A percentile compares a stretch with the other conserved stretches of the same genome.
These are phyloP conservation scores for Eubasilissa regina DNA, from an alignment of 1,140 invertebrate genomes.

Conservation along the genomic window DNA sequence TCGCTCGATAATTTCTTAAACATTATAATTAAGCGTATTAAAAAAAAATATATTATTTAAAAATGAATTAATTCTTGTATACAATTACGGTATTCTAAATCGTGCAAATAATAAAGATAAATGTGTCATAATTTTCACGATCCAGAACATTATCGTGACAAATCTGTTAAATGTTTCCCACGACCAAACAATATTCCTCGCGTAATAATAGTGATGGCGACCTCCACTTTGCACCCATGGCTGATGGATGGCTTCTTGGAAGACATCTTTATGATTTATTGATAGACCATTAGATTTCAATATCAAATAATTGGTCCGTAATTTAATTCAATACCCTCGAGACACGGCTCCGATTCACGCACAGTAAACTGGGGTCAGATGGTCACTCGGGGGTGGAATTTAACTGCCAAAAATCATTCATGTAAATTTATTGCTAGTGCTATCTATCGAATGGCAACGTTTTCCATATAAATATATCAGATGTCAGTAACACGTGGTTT, in stretches of 20 bases:
- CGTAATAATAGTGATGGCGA: slow-evolving; percentile 1
- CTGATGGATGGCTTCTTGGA: slow-evolving; percentile 39
- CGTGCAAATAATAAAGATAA: too few relatives aligned
- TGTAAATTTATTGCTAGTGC: too few relatives aligned
- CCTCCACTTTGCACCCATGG: neutral
- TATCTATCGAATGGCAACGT: too few relatives aligned
- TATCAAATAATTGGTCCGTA: slow-evolving; percentile 47
- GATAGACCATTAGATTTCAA: slow-evolving; percentile 43
- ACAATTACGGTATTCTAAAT: too few relatives aligned
- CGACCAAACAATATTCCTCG: slow-evolving; percentile 1
- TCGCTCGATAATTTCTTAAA: too few relatives aligned
- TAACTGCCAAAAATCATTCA: neutral
- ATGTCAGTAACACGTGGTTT: too few relatives aligned
- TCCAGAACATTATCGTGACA: slow-evolving; percentile 20
- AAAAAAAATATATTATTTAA: too few relatives aligned
- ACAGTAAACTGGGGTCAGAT: neutral
- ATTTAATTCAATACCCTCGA: slow-evolving; percentile 38
- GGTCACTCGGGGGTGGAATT: neutral
- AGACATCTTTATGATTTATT: slow-evolving; percentile 46
- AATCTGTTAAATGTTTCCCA: slow-evolving; percentile 35
- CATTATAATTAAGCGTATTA: too few relatives aligned
- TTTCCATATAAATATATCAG: too few relatives aligned
- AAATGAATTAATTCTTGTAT: too few relatives aligned
- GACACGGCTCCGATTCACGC: slow-evolving; percentile 15
- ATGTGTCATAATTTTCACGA: slow-evolving; percentile 5